phyloP scores from a whole-genome alignment of 2,113 vertebrate genomes.

The Apeltes quadracus region DNA sequence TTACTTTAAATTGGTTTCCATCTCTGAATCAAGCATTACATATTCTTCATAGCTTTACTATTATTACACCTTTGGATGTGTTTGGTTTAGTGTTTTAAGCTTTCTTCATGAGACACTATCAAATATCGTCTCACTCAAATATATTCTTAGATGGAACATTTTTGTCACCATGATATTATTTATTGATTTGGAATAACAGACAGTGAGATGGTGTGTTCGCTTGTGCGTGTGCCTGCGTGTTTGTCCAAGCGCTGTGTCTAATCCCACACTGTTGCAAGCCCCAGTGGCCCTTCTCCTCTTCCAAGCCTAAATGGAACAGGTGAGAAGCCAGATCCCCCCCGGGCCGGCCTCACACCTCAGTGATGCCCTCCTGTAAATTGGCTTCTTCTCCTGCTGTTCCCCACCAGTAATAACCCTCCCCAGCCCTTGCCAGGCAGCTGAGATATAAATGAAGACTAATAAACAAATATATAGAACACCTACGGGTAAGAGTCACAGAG shows the following conservation, averaged over 20 bases:
- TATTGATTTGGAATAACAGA: constrained; percentile 59
- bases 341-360: constrained; percentile 66
- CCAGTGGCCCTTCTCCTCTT: constrained; percentile 53
- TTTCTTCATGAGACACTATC: constrained; percentile 33
- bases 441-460: constrained; percentile 69
- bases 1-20: constrained; percentile 1
- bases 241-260: constrained; percentile 63
- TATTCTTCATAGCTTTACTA: neutral
- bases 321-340: constrained; percentile 56
- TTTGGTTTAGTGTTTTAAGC: neutral
- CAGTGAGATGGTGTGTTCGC: constrained; percentile 22
- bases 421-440: constrained; percentile 42
- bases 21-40: neutral
- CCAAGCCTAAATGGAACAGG: constrained; percentile 68
- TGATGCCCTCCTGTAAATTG: constrained; percentile 69
- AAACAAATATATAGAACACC: constrained; percentile 68
- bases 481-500: constrained; percentile 37
- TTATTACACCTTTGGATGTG: constrained; percentile 5
- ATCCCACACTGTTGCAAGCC: constrained; percentile 54
- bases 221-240: constrained; percentile 8
- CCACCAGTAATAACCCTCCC: constrained; percentile 70
- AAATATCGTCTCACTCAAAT: constrained; percentile 39
- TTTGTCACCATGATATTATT: constrained; percentile 51
- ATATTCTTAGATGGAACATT: constrained; percentile 39
- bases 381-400: constrained; percentile 68